Evolutionary conservation across 2,888 invertebrate genomes (phyloP), one percentile per base, ranked within the genome.

Genomic region (Catocala fraxini): DNA sequence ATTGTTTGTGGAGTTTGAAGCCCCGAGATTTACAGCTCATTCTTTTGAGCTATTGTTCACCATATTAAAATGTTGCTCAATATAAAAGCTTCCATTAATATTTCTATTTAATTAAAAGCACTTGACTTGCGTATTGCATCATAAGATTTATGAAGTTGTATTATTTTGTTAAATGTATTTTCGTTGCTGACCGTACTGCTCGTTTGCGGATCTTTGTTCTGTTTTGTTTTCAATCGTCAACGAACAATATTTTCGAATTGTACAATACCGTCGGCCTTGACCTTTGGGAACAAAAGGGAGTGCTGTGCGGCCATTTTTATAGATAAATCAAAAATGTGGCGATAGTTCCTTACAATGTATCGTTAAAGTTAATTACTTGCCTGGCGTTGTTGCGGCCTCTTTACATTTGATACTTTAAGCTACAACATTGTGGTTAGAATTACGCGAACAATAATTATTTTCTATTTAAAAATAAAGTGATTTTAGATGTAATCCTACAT

Each of bases 211-310:
- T 71, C 80, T 78, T 77, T 80, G 80, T 81, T 76, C 61, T 66
- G 72, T 78, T 83, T 81, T 82, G 76, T 82, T 81, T 81, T 70
- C 69, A 72, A 71, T 76, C 67, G 65, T 74, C 77, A 81, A 75
- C 73, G 66, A 74, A 74, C 71, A 77, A 73, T 76, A 71, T 78
- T 77, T 75, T 63, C 65, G 66, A 69, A 73, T 70, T 68, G 62
- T 51, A 73, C 73, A 65, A 51, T 58, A 70, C 63, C 70, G 65
- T 62, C 62, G 73, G 56, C 88, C 88, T 86, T 88, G 85, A 86
- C 83, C 82, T 87, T 87, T 81, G 59, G 61, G 64, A 84, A 87
- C 84, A 87, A 87, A 88, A 84, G 85, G 76, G 79, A 80, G 79
- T 76, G 80, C 71, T 76, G 77, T 77, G 70, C 66, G 65, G 77